Evolutionary conservation across 2,888 invertebrate species (phyloP).

Genomic region (Fragum fragum): DNA sequence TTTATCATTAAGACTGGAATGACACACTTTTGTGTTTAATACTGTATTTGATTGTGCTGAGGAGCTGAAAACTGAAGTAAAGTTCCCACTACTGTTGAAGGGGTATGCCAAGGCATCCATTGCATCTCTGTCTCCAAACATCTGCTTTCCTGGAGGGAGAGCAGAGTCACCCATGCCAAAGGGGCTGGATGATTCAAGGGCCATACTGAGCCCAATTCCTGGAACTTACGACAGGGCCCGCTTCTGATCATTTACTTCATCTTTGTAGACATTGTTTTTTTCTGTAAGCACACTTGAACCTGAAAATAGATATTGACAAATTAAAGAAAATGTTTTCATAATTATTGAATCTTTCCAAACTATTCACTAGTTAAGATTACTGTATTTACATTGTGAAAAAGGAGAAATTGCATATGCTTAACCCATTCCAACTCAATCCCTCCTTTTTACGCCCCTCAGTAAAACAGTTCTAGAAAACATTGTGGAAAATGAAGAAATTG

Average conservation of each 20-base stretch:
- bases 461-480: too few relatives aligned
- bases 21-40: conserved; percentile 51
- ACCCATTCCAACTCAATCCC: too few relatives aligned
- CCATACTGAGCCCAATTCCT: conserved; percentile 43
- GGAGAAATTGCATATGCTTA: too few relatives aligned
- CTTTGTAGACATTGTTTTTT: neutral
- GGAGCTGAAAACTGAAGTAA: conserved; percentile 54
- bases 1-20: conserved; percentile 51
- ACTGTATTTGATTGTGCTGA: conserved; percentile 48
- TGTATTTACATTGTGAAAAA: too few relatives aligned
- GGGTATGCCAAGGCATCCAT: conserved; percentile 52
- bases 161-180: conserved; percentile 47
- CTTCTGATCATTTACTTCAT: conserved; percentile 8
- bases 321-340: too few relatives aligned
- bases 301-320: neutral
- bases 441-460: too few relatives aligned
- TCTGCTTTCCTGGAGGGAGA: conserved; percentile 44
- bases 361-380: too few relatives aligned
- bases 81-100: conserved; percentile 48
- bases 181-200: conserved; percentile 63
- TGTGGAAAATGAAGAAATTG: too few relatives aligned
- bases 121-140: conserved; percentile 56
- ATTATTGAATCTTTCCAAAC: too few relatives aligned
- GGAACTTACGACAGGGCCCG: neutral
- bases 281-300: neutral